phyloP scores from a whole-genome alignment of 2,797 vertebrate species.

The Melanotaenia parkinsoni region DNA sequence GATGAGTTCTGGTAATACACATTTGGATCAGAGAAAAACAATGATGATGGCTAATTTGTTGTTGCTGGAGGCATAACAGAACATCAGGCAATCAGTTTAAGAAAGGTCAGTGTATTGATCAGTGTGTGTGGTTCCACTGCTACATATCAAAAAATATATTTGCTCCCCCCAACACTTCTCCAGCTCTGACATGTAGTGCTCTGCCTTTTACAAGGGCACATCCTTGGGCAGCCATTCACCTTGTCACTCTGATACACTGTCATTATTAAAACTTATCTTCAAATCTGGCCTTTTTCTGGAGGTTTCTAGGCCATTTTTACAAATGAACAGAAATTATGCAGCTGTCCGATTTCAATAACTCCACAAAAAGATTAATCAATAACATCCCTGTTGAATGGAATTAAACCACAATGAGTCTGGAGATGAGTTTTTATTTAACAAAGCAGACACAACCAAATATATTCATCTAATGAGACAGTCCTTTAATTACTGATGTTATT shows the following conservation, averaged over 20 bases:
- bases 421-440: constrained; percentile 56
- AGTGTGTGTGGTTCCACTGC: constrained; percentile 44
- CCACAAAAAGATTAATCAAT: constrained; percentile 26
- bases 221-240: constrained; percentile 37
- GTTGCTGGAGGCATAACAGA: constrained; percentile 35
- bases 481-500: constrained; percentile 51
- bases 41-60: constrained; percentile 33
- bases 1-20: neutral
- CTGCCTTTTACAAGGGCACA: constrained; percentile 47
- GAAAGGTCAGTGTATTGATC: constrained; percentile 69
- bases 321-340: constrained; percentile 36
- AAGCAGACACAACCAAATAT: constrained; percentile 38
- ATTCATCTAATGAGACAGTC: constrained; percentile 43
- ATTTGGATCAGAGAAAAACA: constrained; percentile 47
- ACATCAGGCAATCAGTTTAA: constrained; percentile 56
- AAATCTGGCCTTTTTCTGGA: constrained; percentile 49
- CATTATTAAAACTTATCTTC: constrained; percentile 32
- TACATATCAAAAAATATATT: constrained; percentile 68
- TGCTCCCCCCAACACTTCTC: constrained; percentile 48
- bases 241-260: constrained; percentile 18
- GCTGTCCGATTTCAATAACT: constrained; percentile 37
- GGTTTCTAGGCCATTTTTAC: neutral
- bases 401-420: constrained; percentile 48
- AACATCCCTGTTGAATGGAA: constrained; percentile 44
- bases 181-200: constrained; percentile 40